Percentiles rank a stretch among this genome's conserved stretches.
phyloP scores from a whole-genome alignment of 2,888 invertebrate species.

The Autographa pulchrina region DNA sequence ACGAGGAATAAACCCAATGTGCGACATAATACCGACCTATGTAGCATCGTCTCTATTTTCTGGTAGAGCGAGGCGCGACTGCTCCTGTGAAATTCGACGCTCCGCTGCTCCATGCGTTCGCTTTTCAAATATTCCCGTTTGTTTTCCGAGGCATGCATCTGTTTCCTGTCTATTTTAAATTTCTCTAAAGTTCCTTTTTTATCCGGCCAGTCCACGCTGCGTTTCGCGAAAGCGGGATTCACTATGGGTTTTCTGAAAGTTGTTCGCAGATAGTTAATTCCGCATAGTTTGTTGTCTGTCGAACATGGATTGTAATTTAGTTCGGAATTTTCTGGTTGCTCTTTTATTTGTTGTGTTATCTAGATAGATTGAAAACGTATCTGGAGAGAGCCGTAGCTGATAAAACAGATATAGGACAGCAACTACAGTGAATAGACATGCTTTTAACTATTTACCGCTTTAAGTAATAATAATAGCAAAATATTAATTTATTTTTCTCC shows the following conservation, averaged over 20 bases:
- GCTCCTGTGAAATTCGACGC: constrained; percentile 89
- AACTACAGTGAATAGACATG: too few species aligned
- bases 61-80: constrained; percentile 90
- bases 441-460: too few species aligned
- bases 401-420: neutral
- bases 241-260: constrained; percentile 82
- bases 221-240: constrained; percentile 87
- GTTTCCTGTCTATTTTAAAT: constrained; percentile 81
- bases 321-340: constrained; percentile 12
- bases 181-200: constrained; percentile 70
- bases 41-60: constrained; percentile 91
- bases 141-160: constrained; percentile 82
- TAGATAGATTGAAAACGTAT: neutral
- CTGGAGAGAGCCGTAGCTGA: neutral
- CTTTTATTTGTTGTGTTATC: constrained; percentile 8
- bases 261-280: constrained; percentile 61
- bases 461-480: too few species aligned
- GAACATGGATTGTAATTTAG: constrained; percentile 29
- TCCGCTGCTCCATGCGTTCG: constrained; percentile 69
- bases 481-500: too few species aligned
- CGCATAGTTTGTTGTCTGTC: constrained; percentile 42
- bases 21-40: constrained; percentile 87
- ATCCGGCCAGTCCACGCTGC: constrained; percentile 73
- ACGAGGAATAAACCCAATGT: constrained; percentile 43
- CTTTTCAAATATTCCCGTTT: constrained; percentile 80